Conservation (phyloP, 2,888 invertebrate genomes). For the Macaria liturata region DNA sequence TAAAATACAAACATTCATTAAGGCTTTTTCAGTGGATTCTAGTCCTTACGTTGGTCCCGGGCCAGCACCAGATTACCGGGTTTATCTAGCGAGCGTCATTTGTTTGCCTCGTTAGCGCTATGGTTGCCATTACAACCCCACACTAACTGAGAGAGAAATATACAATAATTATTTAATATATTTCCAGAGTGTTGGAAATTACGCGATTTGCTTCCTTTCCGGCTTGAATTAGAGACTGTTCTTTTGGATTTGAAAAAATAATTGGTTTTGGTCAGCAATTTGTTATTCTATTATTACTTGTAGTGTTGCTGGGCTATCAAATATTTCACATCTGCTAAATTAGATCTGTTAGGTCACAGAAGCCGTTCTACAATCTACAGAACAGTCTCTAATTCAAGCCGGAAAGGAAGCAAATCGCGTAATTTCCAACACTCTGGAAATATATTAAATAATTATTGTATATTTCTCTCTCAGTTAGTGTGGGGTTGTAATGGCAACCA, state of each 20-base stretch:
- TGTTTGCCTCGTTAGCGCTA: constrained; percentile 24
- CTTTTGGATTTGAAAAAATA: neutral
- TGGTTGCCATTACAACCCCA: constrained; percentile 17
- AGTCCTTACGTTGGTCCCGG: neutral
- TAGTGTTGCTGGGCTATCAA: too few species aligned
- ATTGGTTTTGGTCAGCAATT: too few species aligned
- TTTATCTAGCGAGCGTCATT: constrained; percentile 26
- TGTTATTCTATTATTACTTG: too few species aligned
- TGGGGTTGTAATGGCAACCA: constrained; percentile 17
- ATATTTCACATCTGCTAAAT: too few species aligned
- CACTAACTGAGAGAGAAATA: constrained; percentile 10
- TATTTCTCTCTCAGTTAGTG: constrained; percentile 10
- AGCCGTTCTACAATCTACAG: too few species aligned
- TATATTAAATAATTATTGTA: constrained; percentile 3
- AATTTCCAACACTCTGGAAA: constrained; percentile 7
- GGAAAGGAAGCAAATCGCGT: neutral
- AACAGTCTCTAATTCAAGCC: constrained; percentile 1
- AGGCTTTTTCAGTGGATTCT: too few species aligned
- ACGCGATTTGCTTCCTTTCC: neutral
- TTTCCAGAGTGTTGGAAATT: constrained; percentile 7
- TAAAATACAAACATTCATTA: too few species aligned
- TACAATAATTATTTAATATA: constrained; percentile 3
- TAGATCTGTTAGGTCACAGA: too few species aligned
- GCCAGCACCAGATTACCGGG: constrained; percentile 26
- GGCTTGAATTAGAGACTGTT: constrained; percentile 1